Evolutionary conservation across 1,140 invertebrate genomes (phyloP), one percentile per base, ranked within the genome.

Genomic region (Drosophila serrata): DNA sequence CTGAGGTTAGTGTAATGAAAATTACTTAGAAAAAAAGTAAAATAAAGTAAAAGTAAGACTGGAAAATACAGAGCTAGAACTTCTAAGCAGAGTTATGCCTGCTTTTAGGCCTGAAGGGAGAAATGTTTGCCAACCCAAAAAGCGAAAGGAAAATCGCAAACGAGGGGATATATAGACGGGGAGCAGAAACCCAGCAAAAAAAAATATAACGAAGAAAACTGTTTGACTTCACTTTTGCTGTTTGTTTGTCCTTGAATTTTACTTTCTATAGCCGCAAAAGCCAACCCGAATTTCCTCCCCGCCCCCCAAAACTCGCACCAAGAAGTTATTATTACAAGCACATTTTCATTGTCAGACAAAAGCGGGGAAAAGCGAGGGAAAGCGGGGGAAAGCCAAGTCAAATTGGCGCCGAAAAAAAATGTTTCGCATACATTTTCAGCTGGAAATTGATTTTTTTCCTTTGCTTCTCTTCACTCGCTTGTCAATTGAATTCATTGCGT

Each of bases 241-340:
- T 77, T 67, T 88, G 80, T 87, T 88, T 90, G 84, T 88, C 84
- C 84, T 88, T 88, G 84, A 88, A 88, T 84, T 88, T 90, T 78
- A 51, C 55, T 62, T 67, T 55, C 53, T 58, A 51, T 45, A 42
- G 39, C 51, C 40, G 43, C 53, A 70, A 51, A 63, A 73, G 39
- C 76, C 45, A 73, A 67, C 70, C 48, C 51, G 29, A 70, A 59
- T 29, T 29, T 63, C 51, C 40, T 39, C 60, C 24, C 42, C 24
- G 60, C 31, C 63, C 29, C 42, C 24, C 63, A 27, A 11, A 31
- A 13, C 45, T 13, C 22, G 13, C 11, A 45, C 9, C 42, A 22
- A 55, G 33, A 48, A 68, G 72, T 88, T 87, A 87, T 87, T 87
- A 87, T 88, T 88, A 88, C 84, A 82, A 87, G 80, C 76, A 84